These are phyloP conservation scores for Ips typographus DNA, from an alignment of 1,140 invertebrate species.

Conservation along the genomic window DNA sequence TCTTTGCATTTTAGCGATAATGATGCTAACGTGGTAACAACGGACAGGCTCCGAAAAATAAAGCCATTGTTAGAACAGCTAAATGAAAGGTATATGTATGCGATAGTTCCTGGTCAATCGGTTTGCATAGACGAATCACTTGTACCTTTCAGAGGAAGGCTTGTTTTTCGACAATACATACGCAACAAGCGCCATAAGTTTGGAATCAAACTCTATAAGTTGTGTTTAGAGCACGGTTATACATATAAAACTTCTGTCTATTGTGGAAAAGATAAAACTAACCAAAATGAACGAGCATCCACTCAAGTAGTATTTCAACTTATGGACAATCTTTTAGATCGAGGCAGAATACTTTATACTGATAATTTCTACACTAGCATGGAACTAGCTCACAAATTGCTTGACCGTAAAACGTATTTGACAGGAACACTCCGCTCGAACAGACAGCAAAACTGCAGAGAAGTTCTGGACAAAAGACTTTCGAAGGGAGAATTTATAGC, in stretches of 20 bases:
- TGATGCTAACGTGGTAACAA: constrained; percentile 2
- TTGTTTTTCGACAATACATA: constrained; percentile 25
- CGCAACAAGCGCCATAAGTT: constrained; percentile 18
- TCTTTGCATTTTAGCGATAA: constrained; percentile 21
- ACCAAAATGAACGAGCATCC: constrained; percentile 8
- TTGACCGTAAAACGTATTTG: constrained; percentile 21
- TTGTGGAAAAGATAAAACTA: constrained; percentile 16
- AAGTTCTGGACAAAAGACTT: constrained; percentile 9
- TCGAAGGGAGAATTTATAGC: constrained; percentile 17
- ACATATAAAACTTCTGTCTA: constrained; percentile 13
- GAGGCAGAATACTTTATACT: constrained; percentile 37
- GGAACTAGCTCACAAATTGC: constrained; percentile 45
- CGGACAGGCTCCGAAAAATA: constrained; percentile 12
- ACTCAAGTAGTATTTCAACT: constrained; percentile 8
- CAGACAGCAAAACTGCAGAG: constrained; percentile 18
- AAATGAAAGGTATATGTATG: constrained; percentile 10
- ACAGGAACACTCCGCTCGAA: constrained; percentile 19
- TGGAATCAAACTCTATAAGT: constrained; percentile 20
- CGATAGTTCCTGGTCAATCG: constrained; percentile 2
- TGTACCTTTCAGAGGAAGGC: constrained; percentile 25
- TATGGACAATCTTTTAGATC: constrained; percentile 6
- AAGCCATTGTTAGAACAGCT: constrained; percentile 6
- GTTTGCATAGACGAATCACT: constrained; percentile 28
- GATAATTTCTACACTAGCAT: constrained; percentile 52
- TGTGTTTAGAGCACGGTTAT: constrained; percentile 7